phyloP scores from a whole-genome alignment of 1,140 invertebrate species.

The Grapholita molesta region DNA sequence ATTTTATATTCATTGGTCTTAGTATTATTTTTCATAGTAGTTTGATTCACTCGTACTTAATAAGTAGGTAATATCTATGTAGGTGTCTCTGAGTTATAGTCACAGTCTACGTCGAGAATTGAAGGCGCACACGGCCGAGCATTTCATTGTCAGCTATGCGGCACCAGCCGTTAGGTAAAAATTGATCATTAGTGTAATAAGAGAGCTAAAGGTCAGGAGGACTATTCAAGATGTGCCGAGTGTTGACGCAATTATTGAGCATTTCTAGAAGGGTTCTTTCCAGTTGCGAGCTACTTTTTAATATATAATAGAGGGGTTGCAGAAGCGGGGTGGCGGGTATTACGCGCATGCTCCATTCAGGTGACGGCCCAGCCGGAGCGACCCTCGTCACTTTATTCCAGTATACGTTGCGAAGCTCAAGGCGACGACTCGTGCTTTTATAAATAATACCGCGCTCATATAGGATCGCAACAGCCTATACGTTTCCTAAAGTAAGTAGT shows the following conservation, averaged over 20 bases:
- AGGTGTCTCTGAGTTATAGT: too few relatives aligned
- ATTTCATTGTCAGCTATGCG: too few relatives aligned
- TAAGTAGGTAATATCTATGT: too few relatives aligned
- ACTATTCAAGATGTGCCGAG: background rate
- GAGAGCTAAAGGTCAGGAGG: background rate
- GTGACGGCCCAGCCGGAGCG: constrained; percentile 34
- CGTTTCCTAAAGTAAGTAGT: constrained; percentile 62
- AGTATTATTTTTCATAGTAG: too few relatives aligned
- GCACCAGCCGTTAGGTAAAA: too few relatives aligned
- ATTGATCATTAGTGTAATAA: too few relatives aligned
- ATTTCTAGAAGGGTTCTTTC: constrained; percentile 23
- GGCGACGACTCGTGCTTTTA: constrained; percentile 40
- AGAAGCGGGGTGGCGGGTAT: constrained; percentile 42
- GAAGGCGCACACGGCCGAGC: too few relatives aligned
- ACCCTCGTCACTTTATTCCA: constrained; percentile 55
- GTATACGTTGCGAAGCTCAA: constrained; percentile 59
- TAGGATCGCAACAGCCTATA: constrained; percentile 66
- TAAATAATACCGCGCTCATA: constrained; percentile 28
- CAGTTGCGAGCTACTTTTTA: constrained; percentile 38
- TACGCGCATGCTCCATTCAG: constrained; percentile 66
- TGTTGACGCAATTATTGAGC: background rate
- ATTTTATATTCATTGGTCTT: too few relatives aligned
- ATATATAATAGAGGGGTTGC: constrained; percentile 50
- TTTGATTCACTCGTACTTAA: too few relatives aligned
- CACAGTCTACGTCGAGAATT: too few relatives aligned